Evolutionary conservation across 2,113 vertebrate genomes (phyloP).

Genomic region (Colaptes auratus): DNA sequence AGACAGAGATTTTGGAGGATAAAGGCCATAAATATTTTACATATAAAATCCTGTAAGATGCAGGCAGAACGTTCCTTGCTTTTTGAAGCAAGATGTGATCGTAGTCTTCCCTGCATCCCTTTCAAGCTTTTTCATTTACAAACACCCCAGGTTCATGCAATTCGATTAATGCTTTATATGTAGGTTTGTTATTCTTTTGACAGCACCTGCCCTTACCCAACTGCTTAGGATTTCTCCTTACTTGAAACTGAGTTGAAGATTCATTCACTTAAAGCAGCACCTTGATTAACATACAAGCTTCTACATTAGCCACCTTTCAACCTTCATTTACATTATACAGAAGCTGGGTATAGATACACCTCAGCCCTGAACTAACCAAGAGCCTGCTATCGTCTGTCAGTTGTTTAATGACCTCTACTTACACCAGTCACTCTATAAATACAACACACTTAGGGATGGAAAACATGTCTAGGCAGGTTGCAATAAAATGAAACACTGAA

Average conservation of each 20-base stretch:
- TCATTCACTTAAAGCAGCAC: neutral
- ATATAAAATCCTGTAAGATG: neutral
- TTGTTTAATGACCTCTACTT: neutral
- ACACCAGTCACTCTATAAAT: neutral
- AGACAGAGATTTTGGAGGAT: neutral
- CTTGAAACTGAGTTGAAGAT: neutral
- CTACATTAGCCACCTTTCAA: neutral
- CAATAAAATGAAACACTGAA: neutral
- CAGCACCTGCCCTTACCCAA: neutral
- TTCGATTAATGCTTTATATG: neutral
- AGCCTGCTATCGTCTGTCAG: neutral
- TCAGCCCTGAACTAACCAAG: neutral
- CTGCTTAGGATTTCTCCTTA: neutral
- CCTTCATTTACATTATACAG: neutral
- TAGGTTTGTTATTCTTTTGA: neutral
- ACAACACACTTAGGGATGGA: neutral
- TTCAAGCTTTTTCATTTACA: neutral
- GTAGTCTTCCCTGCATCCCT: neutral
- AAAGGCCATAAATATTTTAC: neutral
- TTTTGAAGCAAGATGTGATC: neutral
- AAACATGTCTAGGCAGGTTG: neutral
- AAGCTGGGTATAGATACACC: neutral
- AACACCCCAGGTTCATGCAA: neutral
- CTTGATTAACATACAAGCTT: neutral
- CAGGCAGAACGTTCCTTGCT: fast-evolving